phyloP scores from a whole-genome alignment of 2,113 vertebrate genomes.

The Sus scrofa region T2T-Sscrofa CM000817.6:126336501-126337000 shows the following conservation, averaged over 20 bases:
- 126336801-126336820: not conserved
- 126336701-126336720: not conserved
- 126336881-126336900: not conserved
- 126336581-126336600: not conserved
- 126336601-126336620: not conserved
- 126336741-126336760: not conserved
- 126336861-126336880: not conserved
- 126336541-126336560: not conserved
- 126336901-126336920: conserved; percentile 19
- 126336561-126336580: not conserved
- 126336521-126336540: not conserved
- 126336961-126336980: conserved; percentile 23
- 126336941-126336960: conserved; percentile 1
- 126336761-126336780: not conserved
- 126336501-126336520: not conserved
- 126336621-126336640: not conserved
- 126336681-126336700: not conserved
- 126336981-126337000: not conserved
- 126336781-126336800: not conserved
- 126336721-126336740: not conserved
- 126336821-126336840: not conserved
- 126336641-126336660: not conserved
- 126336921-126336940: conserved; percentile 34
- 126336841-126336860: not conserved
- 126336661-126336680: not conserved